phyloP scores from a whole-genome alignment of 2,797 vertebrate species.

The Pteronotus mesoamericanus region DNA sequence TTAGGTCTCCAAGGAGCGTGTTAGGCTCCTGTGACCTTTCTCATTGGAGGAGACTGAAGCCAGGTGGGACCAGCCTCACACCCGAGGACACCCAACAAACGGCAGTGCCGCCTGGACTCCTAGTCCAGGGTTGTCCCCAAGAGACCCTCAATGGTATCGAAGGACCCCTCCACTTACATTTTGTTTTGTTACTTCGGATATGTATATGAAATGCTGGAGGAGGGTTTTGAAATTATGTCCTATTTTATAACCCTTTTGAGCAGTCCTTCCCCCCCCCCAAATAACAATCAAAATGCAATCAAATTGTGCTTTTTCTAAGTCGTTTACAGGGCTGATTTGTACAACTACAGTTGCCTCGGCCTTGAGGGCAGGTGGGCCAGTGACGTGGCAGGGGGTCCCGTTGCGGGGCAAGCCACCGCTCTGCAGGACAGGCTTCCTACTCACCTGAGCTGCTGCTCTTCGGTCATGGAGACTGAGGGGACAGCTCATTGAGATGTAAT shows the following conservation, averaged over 20 bases:
- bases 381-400: accelerated
- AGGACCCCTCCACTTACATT: not conserved
- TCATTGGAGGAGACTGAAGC: not conserved
- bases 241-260: not conserved
- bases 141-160: not conserved
- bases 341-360: not conserved
- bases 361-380: not conserved
- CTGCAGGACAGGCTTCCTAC: not conserved
- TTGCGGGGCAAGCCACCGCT: accelerated
- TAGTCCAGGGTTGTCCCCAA: not conserved
- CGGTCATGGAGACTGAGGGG: not conserved
- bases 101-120: not conserved
- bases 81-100: not conserved
- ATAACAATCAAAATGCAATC: not conserved
- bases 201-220: accelerated
- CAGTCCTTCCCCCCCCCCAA: not conserved
- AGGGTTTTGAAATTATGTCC: not conserved
- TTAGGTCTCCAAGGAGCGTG: not conserved
- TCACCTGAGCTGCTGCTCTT: not conserved
- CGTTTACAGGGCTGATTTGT: not conserved
- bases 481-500: not conserved
- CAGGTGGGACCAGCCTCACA: not conserved
- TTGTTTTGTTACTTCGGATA: no score
- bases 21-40: not conserved
- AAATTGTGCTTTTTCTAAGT: not conserved